A percentile compares a stretch with the other conserved stretches of the same genome.
Evolutionary conservation across 2,797 vertebrate species (phyloP).

Genomic region (Crenichthys baileyi): DNA sequence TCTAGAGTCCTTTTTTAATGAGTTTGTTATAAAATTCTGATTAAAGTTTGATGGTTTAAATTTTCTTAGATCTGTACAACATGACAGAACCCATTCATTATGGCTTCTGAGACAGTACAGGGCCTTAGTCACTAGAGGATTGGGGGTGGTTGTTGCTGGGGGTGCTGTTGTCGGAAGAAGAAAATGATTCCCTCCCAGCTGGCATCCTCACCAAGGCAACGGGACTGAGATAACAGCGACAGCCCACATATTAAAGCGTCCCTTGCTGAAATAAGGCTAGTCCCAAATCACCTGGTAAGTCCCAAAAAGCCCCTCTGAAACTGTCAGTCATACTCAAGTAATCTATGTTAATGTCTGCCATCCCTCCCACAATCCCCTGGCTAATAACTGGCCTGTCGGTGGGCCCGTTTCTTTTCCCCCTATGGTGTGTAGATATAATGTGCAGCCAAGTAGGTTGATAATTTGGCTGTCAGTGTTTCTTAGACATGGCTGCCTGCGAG

Average conservation of each 20-base stretch:
- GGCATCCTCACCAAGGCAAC: conserved; percentile 63
- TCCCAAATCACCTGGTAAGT: conserved; percentile 78
- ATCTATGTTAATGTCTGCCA: conserved; percentile 79
- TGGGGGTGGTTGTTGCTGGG: conserved; percentile 30
- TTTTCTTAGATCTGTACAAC: background rate
- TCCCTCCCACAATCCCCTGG: conserved; percentile 75
- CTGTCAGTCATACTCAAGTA: conserved; percentile 79
- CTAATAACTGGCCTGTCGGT: conserved; percentile 74
- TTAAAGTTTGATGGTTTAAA: conserved; percentile 27
- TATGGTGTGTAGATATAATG: conserved; percentile 61
- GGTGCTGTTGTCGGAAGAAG: conserved; percentile 38
- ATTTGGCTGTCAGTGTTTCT: conserved; percentile 56
- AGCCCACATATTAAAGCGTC: conserved; percentile 74
- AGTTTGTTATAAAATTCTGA: conserved; percentile 8
- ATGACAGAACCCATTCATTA: background rate
- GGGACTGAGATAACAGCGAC: conserved; percentile 69
- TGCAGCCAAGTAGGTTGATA: conserved; percentile 63
- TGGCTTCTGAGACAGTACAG: background rate
- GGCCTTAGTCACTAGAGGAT: conserved; percentile 32
- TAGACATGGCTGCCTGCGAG: conserved; percentile 50
- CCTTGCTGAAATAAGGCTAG: conserved; percentile 72
- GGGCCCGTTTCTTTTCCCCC: conserved; percentile 55
- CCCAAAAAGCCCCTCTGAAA: conserved; percentile 77
- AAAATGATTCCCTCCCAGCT: conserved; percentile 56
- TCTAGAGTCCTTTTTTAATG: background rate